A percentile compares a stretch with the other conserved stretches of the same genome.
phyloP scores from a whole-genome alignment of 2,113 vertebrate species.

The Salvelinus fontinalis region DNA sequence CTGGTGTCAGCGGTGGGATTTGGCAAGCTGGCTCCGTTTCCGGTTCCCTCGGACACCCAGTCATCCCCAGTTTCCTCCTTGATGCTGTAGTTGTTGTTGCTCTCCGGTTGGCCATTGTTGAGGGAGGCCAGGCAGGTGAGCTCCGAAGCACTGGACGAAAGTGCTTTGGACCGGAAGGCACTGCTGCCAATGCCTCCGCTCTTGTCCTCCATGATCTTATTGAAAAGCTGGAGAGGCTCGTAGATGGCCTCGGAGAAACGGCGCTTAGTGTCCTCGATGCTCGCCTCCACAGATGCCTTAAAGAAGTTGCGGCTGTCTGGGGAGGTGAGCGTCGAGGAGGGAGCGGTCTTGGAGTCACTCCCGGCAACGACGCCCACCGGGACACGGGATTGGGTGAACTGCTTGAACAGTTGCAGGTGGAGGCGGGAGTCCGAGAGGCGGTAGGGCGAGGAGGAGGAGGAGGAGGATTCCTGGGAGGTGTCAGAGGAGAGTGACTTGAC shows the following conservation, averaged over 20 bases:
- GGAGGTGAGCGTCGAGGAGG: slow-evolving; percentile 87
- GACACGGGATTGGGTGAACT: slow-evolving; percentile 88
- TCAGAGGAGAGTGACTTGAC: slow-evolving; percentile 97
- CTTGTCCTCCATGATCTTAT: slow-evolving; percentile 97
- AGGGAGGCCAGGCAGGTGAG: slow-evolving; percentile 83
- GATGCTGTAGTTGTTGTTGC: slow-evolving; percentile 91
- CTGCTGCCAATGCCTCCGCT: slow-evolving; percentile 72
- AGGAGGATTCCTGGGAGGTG: slow-evolving; percentile 75
- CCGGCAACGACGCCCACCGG: slow-evolving; percentile 41
- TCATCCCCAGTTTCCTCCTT: slow-evolving; percentile 84
- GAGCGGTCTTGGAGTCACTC: slow-evolving; percentile 92
- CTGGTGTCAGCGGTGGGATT: slow-evolving; percentile 41
- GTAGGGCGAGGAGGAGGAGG: slow-evolving; percentile 57
- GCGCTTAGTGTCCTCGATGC: slow-evolving; percentile 94
- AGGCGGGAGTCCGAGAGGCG: slow-evolving; percentile 86
- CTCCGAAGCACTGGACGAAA: slow-evolving; percentile 92
- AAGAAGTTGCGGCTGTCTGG: slow-evolving; percentile 95
- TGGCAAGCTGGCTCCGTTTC: slow-evolving; percentile 50
- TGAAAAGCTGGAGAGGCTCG: slow-evolving; percentile 93
- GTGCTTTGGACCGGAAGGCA: slow-evolving; percentile 84
- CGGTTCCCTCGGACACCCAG: slow-evolving; percentile 74
- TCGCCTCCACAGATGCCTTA: slow-evolving; percentile 88
- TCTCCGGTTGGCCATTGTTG: slow-evolving; percentile 84
- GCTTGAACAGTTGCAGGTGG: slow-evolving; percentile 94
- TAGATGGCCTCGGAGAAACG: slow-evolving; percentile 94